Percentiles rank a stretch among this genome's conserved stretches.
These are phyloP conservation scores for Rhagium mordax DNA, from an alignment of 2,888 invertebrate species.

Conservation along the genomic window DNA sequence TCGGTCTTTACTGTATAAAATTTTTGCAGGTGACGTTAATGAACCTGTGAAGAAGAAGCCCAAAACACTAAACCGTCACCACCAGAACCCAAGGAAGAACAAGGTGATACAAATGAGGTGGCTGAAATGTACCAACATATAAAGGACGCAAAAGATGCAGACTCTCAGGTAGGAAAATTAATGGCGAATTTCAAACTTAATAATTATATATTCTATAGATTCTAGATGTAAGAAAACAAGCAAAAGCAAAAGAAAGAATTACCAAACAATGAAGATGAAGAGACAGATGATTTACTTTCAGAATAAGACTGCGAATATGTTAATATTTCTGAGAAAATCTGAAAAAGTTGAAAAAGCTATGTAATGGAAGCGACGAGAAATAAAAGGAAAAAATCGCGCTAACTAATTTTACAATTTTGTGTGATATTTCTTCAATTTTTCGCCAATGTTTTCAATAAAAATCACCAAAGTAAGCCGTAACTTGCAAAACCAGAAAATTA, in stretches of 20 bases:
- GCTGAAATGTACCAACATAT: constrained; percentile 85
- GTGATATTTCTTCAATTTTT: too few relatives aligned
- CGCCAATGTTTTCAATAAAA: too few relatives aligned
- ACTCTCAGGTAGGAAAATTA: constrained; percentile 75
- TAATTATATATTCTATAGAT: constrained; percentile 66
- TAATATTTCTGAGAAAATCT: constrained; percentile 65
- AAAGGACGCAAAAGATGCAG: constrained; percentile 83
- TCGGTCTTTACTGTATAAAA: too few relatives aligned
- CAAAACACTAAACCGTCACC: constrained; percentile 72
- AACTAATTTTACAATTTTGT: too few relatives aligned
- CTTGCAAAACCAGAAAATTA: too few relatives aligned
- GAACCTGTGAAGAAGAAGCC: constrained; percentile 78
- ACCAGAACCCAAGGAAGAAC: constrained; percentile 62
- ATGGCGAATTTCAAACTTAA: background rate
- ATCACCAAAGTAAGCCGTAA: too few relatives aligned
- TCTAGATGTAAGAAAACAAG: constrained; percentile 88
- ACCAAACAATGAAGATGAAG: constrained; percentile 73
- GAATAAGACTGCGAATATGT: constrained; percentile 65
- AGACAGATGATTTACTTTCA: constrained; percentile 72
- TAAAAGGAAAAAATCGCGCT: too few relatives aligned
- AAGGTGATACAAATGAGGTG: constrained; percentile 71
- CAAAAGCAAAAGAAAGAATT: constrained; percentile 74
- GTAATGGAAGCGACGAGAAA: constrained; percentile 68
- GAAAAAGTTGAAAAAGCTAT: constrained; percentile 70
- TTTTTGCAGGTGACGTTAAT: constrained; percentile 73